Base-by-base conservation (phyloP, 1,140 invertebrate species). In the Pogonomyrmex californicus region DNA sequence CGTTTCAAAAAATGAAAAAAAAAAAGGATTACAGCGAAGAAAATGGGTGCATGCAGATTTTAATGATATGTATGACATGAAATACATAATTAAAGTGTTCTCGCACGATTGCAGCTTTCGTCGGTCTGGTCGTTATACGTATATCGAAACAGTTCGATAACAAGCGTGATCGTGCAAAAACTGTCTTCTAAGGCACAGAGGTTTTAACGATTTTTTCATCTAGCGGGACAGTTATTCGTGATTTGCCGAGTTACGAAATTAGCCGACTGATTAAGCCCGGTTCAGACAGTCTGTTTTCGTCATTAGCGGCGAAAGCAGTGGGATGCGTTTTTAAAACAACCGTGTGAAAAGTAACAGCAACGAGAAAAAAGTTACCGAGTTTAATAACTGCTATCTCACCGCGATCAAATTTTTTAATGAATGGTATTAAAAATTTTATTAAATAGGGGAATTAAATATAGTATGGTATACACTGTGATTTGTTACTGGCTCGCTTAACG, bases 1-100 rank as follows among this genome's bases (percentile, higher is more conserved):
- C 86, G 88, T 90, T 91, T 81, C 30, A 36, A 68, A 30, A 54
- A 65, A 38, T 36, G 58, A 36, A 58, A 2, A 65, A 2, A 65
- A 65, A 47, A 73, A 75, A 47, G 17, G 9, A 79, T 66, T 17
- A 77, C 49, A 86, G 49, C 47, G 17, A 79, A 68, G 23, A 44
- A 79, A 23, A 63, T 44, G 71, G 44, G 30, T 54, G 51, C 38
- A 78, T 44, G 41, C 68, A 83, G 56, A 83, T 83, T 60, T 82
- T 83, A 73, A 60, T 17, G 54, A 73, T 73, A 85, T 78, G 23
- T 85, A 63, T 85, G 60, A 66, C 23, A 47, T 51, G 30, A 83
- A 63, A 51, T 51, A 23, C 23, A 23, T 23, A 38, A 65, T 77
- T 44, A 62, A 85, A 85, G 73, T 85, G 58, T 85, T 85, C 73